Evolutionary conservation across 2,797 vertebrate genomes (phyloP), one percentile per base, ranked within the genome.

Genomic region (Heteromormyrus szaboi): DNA sequence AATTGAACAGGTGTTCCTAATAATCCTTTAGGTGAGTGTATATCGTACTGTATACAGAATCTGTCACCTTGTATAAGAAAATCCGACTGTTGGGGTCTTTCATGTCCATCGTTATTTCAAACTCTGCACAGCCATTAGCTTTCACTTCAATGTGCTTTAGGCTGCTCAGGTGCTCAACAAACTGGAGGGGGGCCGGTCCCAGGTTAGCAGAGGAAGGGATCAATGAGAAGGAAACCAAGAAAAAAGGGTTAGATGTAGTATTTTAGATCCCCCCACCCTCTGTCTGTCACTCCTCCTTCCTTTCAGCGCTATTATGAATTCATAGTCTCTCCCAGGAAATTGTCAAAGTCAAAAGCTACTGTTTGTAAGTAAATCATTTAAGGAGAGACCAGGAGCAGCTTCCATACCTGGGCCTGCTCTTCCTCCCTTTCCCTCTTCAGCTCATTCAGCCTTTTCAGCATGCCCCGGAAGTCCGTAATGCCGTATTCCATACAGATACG

Each of bases 391-490:
- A 41, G 0, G 0, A 41, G 12, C 68, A 17, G 37, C 91, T 6
- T 41, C 17, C 37, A 3, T 8, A 98, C 97, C 96, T 93, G 25
- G 0, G 93, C 95, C 92, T 97, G 95, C 89, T 96, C 94, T 89
- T 91, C 93, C 53, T 97, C 96, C 2, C 93, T 89, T 12, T 96
- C 95, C 89, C 93, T 95, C 93, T 93, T 97, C 88, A 97, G 93
- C 92, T 96, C 93, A 89, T 96, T 96, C 76, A 99, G 94, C 91
- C 93, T 96, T 85, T 95, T 97, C 56, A 98, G 95, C 97, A 98
- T 97, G 92, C 97, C 96, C 11, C 97, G 95, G 91, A 97, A 98
- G 91, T 98, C 95, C 0, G 94, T 96, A 87, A 98, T 94, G 87
- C 97, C 97, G 4, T 96, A 96, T 91, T 97, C 95, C 0, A 94